These are phyloP conservation scores for Ranitomeya imitator DNA, from an alignment of 2,113 vertebrate species.

Conservation along the genomic window DNA sequence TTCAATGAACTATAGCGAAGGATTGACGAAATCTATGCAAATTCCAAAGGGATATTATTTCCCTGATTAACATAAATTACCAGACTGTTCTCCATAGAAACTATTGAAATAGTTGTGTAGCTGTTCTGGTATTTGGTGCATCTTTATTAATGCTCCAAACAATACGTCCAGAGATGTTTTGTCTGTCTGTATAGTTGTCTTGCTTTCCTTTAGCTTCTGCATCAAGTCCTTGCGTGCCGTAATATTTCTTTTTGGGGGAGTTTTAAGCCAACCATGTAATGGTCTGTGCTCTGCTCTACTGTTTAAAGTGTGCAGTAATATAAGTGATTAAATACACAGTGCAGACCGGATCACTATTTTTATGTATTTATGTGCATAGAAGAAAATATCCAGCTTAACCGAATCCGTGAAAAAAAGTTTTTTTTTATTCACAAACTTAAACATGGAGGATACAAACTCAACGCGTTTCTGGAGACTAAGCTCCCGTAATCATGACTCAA, in stretches of 20 bases:
- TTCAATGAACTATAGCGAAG: not conserved
- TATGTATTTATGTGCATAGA: no score
- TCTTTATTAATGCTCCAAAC: not conserved
- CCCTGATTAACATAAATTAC: constrained; percentile 11
- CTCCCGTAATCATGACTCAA: no score
- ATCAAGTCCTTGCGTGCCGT: not conserved
- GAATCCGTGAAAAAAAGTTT: no score
- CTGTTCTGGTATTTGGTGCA: not conserved
- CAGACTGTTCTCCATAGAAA: not conserved
- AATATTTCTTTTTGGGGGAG: not conserved
- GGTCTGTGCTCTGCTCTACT: not conserved
- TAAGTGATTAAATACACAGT: no score
- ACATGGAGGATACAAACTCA: no score
- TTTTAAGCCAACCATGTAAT: not conserved
- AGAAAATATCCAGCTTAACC: no score
- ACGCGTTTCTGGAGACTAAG: no score
- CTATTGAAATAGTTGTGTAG: not conserved
- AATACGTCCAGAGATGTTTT: not conserved
- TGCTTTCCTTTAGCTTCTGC: not conserved
- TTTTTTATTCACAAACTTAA: no score
- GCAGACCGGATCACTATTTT: no score
- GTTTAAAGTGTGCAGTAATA: not conserved
- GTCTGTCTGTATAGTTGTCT: not conserved
- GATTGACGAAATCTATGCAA: not conserved
- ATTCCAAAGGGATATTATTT: not conserved